Base-by-base conservation (phyloP, 2,888 invertebrate genomes). In the Crepidodera aurea region DNA sequence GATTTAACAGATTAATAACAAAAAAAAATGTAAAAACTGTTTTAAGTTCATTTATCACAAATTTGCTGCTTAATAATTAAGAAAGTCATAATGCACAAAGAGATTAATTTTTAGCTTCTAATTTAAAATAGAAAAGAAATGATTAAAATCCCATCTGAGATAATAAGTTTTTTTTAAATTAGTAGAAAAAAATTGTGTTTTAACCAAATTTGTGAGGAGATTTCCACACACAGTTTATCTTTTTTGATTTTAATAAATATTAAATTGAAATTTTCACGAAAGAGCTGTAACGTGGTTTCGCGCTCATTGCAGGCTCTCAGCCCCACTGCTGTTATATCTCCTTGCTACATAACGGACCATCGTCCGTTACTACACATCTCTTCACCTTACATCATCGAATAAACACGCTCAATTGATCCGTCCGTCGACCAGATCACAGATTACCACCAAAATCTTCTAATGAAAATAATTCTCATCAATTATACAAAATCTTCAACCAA, bases 221-320 rank as follows among this genome's bases (percentile, higher is more conserved):
- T 29, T 29, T 8, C 29, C 29, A 34, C 34, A 22, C 6, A 12
- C 18, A 18, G 40, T 40, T 40, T 40, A 40, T 18, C 16, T 16
- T 16, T 18, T 18, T 40, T 8, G 1, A 32, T n/a, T 18, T 40
- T 8, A 16, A 13, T 40, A 4, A n/a, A n/a, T n/a, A n/a, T n/a
- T n/a, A n/a, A n/a, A n/a, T n/a, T n/a, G n/a, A n/a, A n/a, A 34
- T 34, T 3, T 12, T 34, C 10, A 40, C 18, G 40, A 40, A 40
- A 40, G 40, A 40, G 53, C 55, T 63, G 64, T 67, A 67, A 67
- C 61, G 65, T 70, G 69, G 71, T 78, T 78, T 78, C 78, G 78
- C 78, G 76, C 78, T 77, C 74, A 77, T 79, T 79, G 71, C 80
- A 80, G 80, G 80, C 75, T 76, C 73, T 74, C 77, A 75, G 75